Base-by-base conservation (phyloP, 2,888 invertebrate genomes). In the Diaphora mendica region DNA sequence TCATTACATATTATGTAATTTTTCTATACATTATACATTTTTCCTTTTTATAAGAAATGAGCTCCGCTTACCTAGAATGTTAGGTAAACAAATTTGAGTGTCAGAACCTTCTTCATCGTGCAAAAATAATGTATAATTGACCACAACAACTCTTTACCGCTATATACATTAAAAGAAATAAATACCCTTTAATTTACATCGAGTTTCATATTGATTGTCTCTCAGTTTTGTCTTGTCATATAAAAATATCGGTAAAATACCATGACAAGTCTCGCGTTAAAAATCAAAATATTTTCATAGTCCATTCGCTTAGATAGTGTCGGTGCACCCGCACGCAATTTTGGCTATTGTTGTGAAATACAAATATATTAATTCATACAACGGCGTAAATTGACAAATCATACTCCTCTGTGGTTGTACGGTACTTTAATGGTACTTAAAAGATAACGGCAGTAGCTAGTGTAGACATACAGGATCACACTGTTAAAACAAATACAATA, bases 71-170 rank as follows among this genome's bases (percentile, higher is more conserved):
- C 80, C 77, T 74, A 80, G 84, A 79, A 80, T 74, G 76, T 79
- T 82, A 73, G 79, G 78, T 77, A 84, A 84, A 83, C 74, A 80
- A 82, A 84, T 74, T 77, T 77, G 71, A 79, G 70, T 77, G 75
- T 78, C 77, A 74, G 77, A 81, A 83, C 80, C 80, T 83, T 78
- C 77, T 76, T 75, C 70, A 79, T 71, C 75, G 75, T 80, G 78
- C 77, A 77, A 72, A 76, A 78, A 78, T 82, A 78, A 77, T 79
- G 77, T 13, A 75, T 83, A 80, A 86, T 86, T 86, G 81, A 72
- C 74, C 77, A 71, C 62, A 74, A 67, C 79, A 72, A 78, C 79
- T 70, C 72, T n/a, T 72, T 76, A 74, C 79, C 39, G 59, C 59
- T 68, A 35, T 55, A 59, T 26, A 26, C 13, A 26, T 15, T 59